These are phyloP conservation scores for Papilio protenor DNA, from an alignment of 2,888 invertebrate species.

Conservation along the genomic window DNA sequence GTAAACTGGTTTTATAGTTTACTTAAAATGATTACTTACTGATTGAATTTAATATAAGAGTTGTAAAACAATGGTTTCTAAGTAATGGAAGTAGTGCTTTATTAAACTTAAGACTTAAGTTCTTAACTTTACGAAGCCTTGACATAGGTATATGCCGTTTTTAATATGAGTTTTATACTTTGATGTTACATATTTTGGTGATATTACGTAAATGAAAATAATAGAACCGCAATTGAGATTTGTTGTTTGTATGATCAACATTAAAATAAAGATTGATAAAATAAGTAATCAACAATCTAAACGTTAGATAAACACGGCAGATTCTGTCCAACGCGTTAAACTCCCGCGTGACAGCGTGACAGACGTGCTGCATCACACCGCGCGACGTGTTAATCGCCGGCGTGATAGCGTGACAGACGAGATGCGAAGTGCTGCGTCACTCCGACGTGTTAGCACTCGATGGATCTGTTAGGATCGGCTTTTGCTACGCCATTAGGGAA, in stretches of 20 bases:
- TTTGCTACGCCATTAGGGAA: slow-evolving; percentile 25
- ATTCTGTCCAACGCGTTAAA: background rate
- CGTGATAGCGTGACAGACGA: slow-evolving; percentile 14
- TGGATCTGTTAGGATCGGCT: slow-evolving; percentile 20
- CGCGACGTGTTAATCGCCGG: slow-evolving; percentile 26
- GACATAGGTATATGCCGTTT: too few relatives aligned
- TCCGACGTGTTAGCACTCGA: slow-evolving; percentile 22
- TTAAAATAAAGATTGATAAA: background rate
- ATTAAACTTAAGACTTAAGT: background rate
- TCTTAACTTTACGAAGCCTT: background rate
- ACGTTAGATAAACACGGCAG: slow-evolving; percentile 16
- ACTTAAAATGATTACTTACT: too few relatives aligned
- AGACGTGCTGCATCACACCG: slow-evolving; percentile 27
- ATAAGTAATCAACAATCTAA: background rate
- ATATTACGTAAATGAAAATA: too few relatives aligned
- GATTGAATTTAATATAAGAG: background rate
- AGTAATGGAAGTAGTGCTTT: background rate
- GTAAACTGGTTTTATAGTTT: too few relatives aligned
- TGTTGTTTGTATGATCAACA: too few relatives aligned
- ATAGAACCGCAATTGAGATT: too few relatives aligned
- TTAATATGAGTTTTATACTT: too few relatives aligned
- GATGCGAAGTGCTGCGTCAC: slow-evolving; percentile 31
- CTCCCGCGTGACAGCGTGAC: slow-evolving; percentile 4
- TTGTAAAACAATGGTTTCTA: background rate
- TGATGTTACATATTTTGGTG: too few relatives aligned